Percentiles rank a stretch among this genome's conserved stretches.
Conservation (phyloP, 2,888 invertebrate genomes). For the Hetaerina titia region DNA sequence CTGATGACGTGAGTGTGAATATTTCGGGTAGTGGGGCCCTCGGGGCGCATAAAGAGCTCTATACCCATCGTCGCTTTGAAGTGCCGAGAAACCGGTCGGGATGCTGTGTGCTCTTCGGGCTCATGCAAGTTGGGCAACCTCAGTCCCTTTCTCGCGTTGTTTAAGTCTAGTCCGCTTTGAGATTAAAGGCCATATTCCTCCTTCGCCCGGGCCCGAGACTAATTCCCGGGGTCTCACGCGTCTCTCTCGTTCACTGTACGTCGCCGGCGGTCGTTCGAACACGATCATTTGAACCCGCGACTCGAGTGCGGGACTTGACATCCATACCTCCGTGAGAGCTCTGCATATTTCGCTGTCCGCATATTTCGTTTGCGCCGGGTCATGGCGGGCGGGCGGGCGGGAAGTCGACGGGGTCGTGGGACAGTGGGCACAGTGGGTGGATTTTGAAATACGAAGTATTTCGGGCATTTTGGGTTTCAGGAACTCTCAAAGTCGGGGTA, state of each 20-base stretch:
- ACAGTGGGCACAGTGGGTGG: neutral
- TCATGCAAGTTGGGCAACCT: neutral
- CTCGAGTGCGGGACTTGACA: neutral
- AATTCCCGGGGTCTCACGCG: neutral
- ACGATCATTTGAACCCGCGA: neutral
- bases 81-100: neutral
- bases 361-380: neutral
- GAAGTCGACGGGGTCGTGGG: neutral
- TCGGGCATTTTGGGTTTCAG: neutral
- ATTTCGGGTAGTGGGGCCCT: neutral
- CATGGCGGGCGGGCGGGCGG: neutral
- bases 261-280: neutral
- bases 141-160: neutral
- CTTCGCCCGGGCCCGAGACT: neutral
- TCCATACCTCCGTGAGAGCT: neutral
- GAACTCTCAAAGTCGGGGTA: neutral
- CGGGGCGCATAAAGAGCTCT: neutral
- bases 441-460: neutral
- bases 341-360: no score
- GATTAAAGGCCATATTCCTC: no score
- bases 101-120: neutral
- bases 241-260: neutral
- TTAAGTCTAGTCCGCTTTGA: neutral
- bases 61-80: neutral
- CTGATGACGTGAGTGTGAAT: neutral